These are phyloP conservation scores for Meliscaeva auricollis DNA, from an alignment of 2,888 invertebrate species.

Conservation along the genomic window DNA sequence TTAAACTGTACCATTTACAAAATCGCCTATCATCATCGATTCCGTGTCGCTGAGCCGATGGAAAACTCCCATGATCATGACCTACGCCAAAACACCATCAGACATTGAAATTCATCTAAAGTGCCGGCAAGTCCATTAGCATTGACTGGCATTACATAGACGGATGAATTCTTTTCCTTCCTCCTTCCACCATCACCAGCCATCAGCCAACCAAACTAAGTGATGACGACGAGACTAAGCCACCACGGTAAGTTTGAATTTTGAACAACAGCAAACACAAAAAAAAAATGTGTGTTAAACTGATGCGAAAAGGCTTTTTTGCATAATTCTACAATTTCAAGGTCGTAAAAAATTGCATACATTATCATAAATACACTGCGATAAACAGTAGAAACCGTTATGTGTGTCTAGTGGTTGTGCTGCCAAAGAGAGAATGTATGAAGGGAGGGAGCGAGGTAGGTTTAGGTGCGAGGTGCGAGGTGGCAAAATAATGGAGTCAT, in stretches of 20 bases:
- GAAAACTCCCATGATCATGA: conserved; percentile 63
- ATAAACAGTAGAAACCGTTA: conserved; percentile 48
- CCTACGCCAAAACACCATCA: conserved; percentile 58
- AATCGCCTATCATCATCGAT: conserved; percentile 20
- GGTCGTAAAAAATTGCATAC: conserved; percentile 75
- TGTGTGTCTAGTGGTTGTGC: conserved; percentile 14
- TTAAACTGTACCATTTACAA: conserved; percentile 54
- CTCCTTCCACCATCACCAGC: conserved; percentile 14
- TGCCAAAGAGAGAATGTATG: not conserved
- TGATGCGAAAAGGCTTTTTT: conserved; percentile 75
- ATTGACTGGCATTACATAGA: conserved; percentile 63
- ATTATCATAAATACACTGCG: conserved; percentile 73
- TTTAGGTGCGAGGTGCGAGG: conserved; percentile 20
- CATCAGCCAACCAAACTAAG: conserved; percentile 3
- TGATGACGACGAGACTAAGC: conserved; percentile 22
- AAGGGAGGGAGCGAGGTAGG: not conserved
- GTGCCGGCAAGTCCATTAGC: conserved; percentile 71
- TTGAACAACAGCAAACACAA: conserved; percentile 36
- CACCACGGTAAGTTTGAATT: conserved; percentile 49
- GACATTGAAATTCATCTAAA: conserved; percentile 73
- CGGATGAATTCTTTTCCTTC: conserved; percentile 61
- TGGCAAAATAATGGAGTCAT: conserved; percentile 68
- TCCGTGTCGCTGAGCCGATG: too few species aligned
- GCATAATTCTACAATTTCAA: conserved; percentile 76
- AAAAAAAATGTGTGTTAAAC: conserved; percentile 65